phyloP scores from a whole-genome alignment of 1,140 invertebrate genomes.

The Drosophila obscura region DNA sequence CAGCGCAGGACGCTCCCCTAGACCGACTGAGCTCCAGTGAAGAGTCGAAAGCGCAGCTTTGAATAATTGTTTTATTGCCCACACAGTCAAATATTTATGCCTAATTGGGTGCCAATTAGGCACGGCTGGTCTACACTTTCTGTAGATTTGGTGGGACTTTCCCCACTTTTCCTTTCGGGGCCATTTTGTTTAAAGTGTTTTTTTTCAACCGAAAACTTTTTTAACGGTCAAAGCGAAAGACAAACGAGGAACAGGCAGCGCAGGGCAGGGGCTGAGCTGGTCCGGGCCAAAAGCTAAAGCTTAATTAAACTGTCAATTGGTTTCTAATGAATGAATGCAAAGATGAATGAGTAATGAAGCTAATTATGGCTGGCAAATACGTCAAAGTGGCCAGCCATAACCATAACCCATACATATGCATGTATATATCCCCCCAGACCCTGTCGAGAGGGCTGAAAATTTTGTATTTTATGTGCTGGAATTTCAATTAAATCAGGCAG shows the following conservation, averaged over 20 bases:
- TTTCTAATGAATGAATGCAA: conserved; percentile 66
- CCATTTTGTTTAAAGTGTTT: conserved; percentile 53
- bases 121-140: conserved; percentile 40
- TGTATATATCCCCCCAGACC: background rate
- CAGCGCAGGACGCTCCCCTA: background rate
- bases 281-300: conserved; percentile 40
- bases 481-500: conserved; percentile 61
- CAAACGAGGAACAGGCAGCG: conserved; percentile 21
- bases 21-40: conserved; percentile 8
- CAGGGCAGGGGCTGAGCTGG: too few relatives aligned
- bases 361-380: conserved; percentile 65
- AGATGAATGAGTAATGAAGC: conserved; percentile 68
- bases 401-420: conserved; percentile 10
- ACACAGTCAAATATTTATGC: conserved; percentile 57
- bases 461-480: conserved; percentile 31
- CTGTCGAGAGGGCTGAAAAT: background rate
- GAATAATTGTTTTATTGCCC: conserved; percentile 57
- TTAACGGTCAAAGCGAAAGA: conserved; percentile 19
- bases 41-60: conserved; percentile 33
- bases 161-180: background rate
- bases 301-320: conserved; percentile 79
- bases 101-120: conserved; percentile 57
- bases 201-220: conserved; percentile 29
- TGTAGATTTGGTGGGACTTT: conserved; percentile 8
- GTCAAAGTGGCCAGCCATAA: conserved; percentile 41